Conservation (phyloP, 35 echinoderm and acorn worm species). For the Heliocidaris erythrogramma region DNA sequence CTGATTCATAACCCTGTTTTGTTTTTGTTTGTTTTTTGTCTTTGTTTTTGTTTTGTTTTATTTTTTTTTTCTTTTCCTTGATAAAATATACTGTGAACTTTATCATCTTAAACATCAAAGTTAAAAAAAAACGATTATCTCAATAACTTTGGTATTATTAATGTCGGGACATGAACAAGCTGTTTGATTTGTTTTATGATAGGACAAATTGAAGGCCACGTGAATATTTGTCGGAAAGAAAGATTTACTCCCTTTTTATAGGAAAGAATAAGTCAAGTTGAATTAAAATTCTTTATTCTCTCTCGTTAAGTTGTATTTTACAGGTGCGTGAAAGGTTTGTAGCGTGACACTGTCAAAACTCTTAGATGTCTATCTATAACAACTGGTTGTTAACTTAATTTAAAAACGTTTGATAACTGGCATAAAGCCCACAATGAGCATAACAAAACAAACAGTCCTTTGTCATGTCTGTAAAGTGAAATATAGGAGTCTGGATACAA, state of each 20-base stretch:
- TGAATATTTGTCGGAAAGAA: too few species aligned
- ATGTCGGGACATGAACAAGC: background rate
- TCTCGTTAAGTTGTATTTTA: background rate
- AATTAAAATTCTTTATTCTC: too few species aligned
- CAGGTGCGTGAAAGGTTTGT: background rate
- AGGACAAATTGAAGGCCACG: background rate
- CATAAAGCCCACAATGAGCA: background rate
- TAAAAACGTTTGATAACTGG: background rate
- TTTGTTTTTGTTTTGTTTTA: too few species aligned
- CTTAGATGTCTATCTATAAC: background rate
- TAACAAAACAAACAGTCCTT: background rate
- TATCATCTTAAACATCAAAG: too few species aligned
- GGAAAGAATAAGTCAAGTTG: too few species aligned
- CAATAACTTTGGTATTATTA: background rate
- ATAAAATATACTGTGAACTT: too few species aligned
- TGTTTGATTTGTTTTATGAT: too few species aligned
- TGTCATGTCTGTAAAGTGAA: background rate
- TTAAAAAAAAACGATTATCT: background rate
- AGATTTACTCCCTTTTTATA: too few species aligned
- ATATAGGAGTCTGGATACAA: background rate
- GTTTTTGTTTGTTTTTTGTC: too few species aligned
- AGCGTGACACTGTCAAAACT: background rate
- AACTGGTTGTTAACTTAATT: background rate
- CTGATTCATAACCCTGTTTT: background rate
- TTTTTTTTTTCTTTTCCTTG: too few species aligned